Conservation (phyloP, 2,888 invertebrate genomes). For the Drosophila glabriapex region DNA sequence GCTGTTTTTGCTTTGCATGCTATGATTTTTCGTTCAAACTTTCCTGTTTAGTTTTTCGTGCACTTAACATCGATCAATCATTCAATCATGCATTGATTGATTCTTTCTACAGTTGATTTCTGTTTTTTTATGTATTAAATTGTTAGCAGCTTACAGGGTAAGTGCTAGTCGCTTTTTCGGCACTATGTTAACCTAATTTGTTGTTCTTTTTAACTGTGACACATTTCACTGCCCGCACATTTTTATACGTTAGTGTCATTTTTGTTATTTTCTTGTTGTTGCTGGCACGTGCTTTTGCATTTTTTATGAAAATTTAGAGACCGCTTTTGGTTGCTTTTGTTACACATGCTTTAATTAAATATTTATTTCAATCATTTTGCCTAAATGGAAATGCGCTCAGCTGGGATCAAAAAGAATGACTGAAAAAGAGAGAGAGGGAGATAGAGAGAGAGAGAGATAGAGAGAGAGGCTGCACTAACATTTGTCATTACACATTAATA, state of each 20-base stretch:
- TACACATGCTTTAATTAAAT: conserved; percentile 77
- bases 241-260: conserved; percentile 50
- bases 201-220: conserved; percentile 50
- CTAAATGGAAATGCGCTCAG: conserved; percentile 59
- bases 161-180: background rate
- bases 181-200: background rate
- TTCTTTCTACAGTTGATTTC: background rate
- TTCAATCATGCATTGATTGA: background rate
- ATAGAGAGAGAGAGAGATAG: background rate
- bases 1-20: background rate
- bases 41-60: background rate
- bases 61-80: conserved; percentile 1
- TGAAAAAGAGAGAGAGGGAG: background rate
- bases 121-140: background rate
- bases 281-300: conserved; percentile 74
- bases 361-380: conserved; percentile 75
- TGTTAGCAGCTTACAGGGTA: background rate
- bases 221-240: conserved; percentile 64
- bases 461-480: conserved; percentile 67
- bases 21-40: background rate
- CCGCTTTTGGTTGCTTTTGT: conserved; percentile 42
- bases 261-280: conserved; percentile 27
- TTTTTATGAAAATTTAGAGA: conserved; percentile 79
- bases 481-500: conserved; percentile 84
- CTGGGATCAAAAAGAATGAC: conserved; percentile 13